These are phyloP conservation scores for Serrognathus titanus DNA, from an alignment of 2,888 invertebrate species.

Conservation along the genomic window DNA sequence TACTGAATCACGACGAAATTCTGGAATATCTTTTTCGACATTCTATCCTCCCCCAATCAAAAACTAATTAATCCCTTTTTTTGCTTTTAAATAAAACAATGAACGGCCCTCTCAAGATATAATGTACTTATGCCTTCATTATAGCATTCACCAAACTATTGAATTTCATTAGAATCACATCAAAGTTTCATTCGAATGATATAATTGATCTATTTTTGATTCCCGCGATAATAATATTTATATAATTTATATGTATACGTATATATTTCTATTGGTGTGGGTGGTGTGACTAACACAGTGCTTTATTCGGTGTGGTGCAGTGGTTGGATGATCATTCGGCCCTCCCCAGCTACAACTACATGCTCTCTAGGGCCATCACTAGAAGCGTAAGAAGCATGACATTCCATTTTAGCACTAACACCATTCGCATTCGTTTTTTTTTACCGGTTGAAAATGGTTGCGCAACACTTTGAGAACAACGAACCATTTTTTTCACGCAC, in stretches of 20 bases:
- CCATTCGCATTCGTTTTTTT: background rate
- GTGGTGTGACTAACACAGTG: conserved; percentile 25
- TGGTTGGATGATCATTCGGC: conserved; percentile 77
- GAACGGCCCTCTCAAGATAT: too few relatives aligned
- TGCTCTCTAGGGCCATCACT: conserved; percentile 67
- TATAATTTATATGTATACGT: background rate
- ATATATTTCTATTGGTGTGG: conserved; percentile 6
- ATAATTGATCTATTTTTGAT: background rate
- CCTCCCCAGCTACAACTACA: conserved; percentile 63
- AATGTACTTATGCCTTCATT: too few relatives aligned
- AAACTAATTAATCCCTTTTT: too few relatives aligned
- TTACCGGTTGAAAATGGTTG: background rate
- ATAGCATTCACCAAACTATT: too few relatives aligned
- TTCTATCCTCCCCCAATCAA: too few relatives aligned
- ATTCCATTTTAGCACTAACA: background rate
- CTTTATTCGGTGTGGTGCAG: conserved; percentile 31
- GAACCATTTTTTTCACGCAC: too few relatives aligned
- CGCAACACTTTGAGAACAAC: too few relatives aligned
- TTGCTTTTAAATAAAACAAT: too few relatives aligned
- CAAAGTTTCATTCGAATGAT: background rate
- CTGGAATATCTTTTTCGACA: too few relatives aligned
- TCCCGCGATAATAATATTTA: background rate
- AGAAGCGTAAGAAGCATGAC: conserved; percentile 60
- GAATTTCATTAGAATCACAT: too few relatives aligned
- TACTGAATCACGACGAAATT: too few relatives aligned